phyloP scores from a whole-genome alignment of 2,888 invertebrate genomes.

The Netelia inedita region DNA sequence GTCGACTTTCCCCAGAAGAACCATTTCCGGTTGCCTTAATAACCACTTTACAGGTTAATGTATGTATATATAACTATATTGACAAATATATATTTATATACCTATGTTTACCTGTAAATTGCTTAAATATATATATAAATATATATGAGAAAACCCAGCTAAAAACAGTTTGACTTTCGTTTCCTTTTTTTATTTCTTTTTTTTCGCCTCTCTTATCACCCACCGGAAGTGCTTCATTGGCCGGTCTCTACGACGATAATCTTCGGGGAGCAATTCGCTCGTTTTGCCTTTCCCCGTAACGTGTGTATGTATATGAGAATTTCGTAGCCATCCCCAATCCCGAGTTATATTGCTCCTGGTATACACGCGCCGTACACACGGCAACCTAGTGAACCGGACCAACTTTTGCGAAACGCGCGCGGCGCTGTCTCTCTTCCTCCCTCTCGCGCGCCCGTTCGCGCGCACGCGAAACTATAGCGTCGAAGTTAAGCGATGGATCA shows the following conservation, averaged over 20 bases:
- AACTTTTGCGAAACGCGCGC: constrained; percentile 74
- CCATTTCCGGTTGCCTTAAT: constrained; percentile 68
- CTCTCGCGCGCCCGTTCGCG: constrained; percentile 67
- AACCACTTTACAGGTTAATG: constrained; percentile 63
- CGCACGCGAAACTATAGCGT: constrained; percentile 72
- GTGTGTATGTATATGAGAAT: constrained; percentile 49
- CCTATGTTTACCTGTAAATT: background rate
- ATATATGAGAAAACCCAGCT: background rate
- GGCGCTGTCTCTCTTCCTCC: constrained; percentile 5
- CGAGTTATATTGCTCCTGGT: constrained; percentile 22
- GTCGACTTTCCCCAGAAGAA: constrained; percentile 59
- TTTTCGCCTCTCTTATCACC: constrained; percentile 42
- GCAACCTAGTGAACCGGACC: constrained; percentile 51
- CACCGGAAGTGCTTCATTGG: constrained; percentile 50
- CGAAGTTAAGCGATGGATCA: constrained; percentile 80
- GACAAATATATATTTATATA: constrained; percentile 1
- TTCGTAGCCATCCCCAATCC: constrained; percentile 7
- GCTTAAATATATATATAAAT: background rate
- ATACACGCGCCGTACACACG: constrained; percentile 67
- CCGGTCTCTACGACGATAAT: constrained; percentile 57
- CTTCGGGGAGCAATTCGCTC: constrained; percentile 73
- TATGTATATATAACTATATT: background rate
- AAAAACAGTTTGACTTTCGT: background rate
- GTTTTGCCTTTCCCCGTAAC: constrained; percentile 37
- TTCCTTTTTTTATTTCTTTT: constrained; percentile 42